These are phyloP conservation scores for Lasius platythorax DNA, from an alignment of 2,888 invertebrate genomes.

Conservation along the genomic window DNA sequence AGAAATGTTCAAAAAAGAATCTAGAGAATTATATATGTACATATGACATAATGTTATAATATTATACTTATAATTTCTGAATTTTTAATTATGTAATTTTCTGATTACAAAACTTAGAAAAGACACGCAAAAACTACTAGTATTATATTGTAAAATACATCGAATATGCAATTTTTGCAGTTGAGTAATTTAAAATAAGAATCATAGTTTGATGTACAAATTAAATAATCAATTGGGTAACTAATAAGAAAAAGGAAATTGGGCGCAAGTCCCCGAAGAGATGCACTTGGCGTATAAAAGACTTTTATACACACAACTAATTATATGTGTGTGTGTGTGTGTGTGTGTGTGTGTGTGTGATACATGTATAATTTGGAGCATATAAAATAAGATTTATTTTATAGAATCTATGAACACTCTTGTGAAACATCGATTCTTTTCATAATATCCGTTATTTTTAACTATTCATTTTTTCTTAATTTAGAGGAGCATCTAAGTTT, in stretches of 20 bases:
- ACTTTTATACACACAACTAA: background rate
- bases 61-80: background rate
- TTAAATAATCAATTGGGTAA: background rate
- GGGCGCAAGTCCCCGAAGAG: background rate
- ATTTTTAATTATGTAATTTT: background rate
- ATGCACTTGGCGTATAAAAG: conserved; percentile 20
- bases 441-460: background rate
- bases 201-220: background rate
- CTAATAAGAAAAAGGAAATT: background rate
- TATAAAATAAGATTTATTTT: conserved; percentile 10
- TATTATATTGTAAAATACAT: background rate
- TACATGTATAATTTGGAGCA: background rate
- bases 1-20: background rate
- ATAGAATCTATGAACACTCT: background rate
- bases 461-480: conserved; percentile 8
- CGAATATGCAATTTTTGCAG: background rate
- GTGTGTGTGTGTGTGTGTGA: background rate
- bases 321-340: too few relatives aligned
- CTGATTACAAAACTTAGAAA: background rate
- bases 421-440: background rate
- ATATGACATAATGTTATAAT: background rate
- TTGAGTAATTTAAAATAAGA: background rate
- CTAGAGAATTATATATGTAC: background rate
- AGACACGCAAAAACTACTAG: background rate
- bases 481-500: background rate